phyloP scores from a whole-genome alignment of 2,888 invertebrate genomes.

The Cyaniris semiargus region DNA sequence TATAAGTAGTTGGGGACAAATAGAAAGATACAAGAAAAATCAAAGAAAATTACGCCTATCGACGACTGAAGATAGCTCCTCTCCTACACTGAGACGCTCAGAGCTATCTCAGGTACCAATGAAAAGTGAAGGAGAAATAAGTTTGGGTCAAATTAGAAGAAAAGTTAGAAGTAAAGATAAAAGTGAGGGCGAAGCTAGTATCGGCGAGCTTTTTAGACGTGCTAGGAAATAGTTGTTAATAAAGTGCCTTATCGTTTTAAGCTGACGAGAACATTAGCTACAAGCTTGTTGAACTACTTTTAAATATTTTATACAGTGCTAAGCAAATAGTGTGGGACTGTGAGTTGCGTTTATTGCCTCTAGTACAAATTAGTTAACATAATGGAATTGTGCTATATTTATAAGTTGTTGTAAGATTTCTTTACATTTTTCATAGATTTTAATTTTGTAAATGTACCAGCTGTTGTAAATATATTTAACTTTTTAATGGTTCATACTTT shows the following conservation, averaged over 20 bases:
- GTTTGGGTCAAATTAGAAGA: constrained; percentile 49
- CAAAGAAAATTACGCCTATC: constrained; percentile 49
- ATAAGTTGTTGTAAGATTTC: constrained; percentile 35
- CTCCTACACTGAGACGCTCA: constrained; percentile 52
- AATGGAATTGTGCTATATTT: constrained; percentile 53
- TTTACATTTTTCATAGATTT: not conserved
- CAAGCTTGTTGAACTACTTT: not conserved
- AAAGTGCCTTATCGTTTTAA: constrained; percentile 35
- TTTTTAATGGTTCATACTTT: not conserved
- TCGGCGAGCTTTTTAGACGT: constrained; percentile 38
- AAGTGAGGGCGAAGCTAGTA: constrained; percentile 62
- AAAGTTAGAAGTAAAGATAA: constrained; percentile 45
- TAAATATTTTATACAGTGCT: constrained; percentile 35
- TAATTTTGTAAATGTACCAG: not conserved
- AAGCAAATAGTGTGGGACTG: constrained; percentile 38
- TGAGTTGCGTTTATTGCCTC: constrained; percentile 51
- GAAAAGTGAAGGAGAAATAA: constrained; percentile 67
- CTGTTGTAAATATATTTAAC: not conserved
- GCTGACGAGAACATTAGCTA: not conserved
- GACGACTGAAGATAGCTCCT: constrained; percentile 58
- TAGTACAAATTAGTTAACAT: constrained; percentile 69
- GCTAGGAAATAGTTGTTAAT: constrained; percentile 32
- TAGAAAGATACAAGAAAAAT: constrained; percentile 56
- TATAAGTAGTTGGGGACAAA: constrained; percentile 71
- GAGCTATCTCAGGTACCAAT: constrained; percentile 57